Conservation (phyloP, 2,888 invertebrate genomes). For the Agrotis segetum region DNA sequence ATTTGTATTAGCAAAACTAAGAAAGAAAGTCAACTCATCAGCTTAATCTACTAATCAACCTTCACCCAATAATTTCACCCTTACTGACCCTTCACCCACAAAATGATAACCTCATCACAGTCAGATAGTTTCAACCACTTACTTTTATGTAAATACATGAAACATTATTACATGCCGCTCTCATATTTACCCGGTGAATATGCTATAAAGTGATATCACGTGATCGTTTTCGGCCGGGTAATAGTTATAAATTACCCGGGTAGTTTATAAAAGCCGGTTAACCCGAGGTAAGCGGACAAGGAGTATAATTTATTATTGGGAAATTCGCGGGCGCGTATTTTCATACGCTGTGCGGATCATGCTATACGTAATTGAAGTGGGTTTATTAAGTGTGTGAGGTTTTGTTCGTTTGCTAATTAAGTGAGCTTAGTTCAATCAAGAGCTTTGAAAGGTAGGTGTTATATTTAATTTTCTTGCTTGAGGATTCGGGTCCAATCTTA, state of each 20-base stretch:
- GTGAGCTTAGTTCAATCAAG: not conserved
- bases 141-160: conserved; percentile 73
- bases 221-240: conserved; percentile 89
- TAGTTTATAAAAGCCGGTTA: conserved; percentile 91
- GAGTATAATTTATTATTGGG: conserved; percentile 90
- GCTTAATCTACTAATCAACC: conserved; percentile 3
- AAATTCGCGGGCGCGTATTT: conserved; percentile 87
- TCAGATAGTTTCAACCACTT: conserved; percentile 62
- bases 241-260: conserved; percentile 91
- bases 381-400: conserved; percentile 34
- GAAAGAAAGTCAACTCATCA: not conserved
- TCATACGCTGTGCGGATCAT: conserved; percentile 82
- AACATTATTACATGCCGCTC: conserved; percentile 83
- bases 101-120: conserved; percentile 34
- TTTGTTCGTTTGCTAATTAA: conserved; percentile 16
- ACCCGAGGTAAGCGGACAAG: conserved; percentile 90
- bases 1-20: no score
- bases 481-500: no score
- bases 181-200: conserved; percentile 89
- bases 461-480: no score
- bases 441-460: no score
- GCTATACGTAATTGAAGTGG: conserved; percentile 63
- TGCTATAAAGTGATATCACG: conserved; percentile 90
- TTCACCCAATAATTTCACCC: conserved; percentile 30
- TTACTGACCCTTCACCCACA: conserved; percentile 23